Evolutionary conservation across 2,888 invertebrate genomes (phyloP).

Genomic region (Drosophila kambysellisi): DNA sequence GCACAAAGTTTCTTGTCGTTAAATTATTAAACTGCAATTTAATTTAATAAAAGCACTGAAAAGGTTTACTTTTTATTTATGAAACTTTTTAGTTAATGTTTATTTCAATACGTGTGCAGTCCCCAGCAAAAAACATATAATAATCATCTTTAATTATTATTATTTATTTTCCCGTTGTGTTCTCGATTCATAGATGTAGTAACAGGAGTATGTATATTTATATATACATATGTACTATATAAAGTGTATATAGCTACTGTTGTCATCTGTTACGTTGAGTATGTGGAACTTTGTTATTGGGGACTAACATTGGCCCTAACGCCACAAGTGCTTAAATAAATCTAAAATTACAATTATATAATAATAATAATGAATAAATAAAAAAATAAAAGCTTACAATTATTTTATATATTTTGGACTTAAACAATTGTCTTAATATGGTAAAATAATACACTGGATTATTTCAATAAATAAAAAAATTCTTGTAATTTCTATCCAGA

Average conservation of each 20-base stretch:
- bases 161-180: not conserved
- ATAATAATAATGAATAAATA: not conserved
- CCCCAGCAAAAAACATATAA: not conserved
- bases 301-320: not conserved
- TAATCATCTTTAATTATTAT: not conserved
- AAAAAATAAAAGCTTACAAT: not conserved
- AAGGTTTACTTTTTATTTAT: not conserved
- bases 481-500: not conserved
- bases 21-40: slow-evolving; percentile 6
- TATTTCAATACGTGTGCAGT: not conserved
- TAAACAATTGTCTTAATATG: not conserved
- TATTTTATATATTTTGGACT: not conserved
- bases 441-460: not conserved
- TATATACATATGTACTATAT: not conserved
- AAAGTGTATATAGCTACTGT: not conserved
- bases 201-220: not conserved
- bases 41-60: not conserved
- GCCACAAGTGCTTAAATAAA: not conserved
- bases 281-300: not conserved
- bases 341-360: not conserved
- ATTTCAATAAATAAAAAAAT: not conserved
- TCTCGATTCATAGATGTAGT: not conserved
- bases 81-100: not conserved
- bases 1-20: slow-evolving; percentile 2
- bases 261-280: not conserved